Base-by-base conservation (phyloP, 2,797 vertebrate species). In the Xenopus petersii region DNA sequence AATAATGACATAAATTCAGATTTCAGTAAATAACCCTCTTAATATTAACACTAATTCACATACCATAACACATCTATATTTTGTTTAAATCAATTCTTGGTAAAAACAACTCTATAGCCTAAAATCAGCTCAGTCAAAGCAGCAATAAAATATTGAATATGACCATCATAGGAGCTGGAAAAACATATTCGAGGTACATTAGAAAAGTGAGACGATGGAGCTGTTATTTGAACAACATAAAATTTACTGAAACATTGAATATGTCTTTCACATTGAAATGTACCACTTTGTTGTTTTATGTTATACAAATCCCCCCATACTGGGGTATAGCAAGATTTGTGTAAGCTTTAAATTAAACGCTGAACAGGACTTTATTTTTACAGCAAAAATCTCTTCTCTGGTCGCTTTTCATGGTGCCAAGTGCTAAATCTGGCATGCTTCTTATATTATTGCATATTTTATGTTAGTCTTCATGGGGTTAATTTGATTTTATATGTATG, bases 401-500 rank as follows among this genome's bases (percentile, higher is more conserved):
- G 58, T 58, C 72, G 46, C 60, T 24, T 54, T 12, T 64, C 11
- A 17, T 16, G 54, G 60, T 74, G 76, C 76, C 76, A 79, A 79
- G 71, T 79, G 76, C 71, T 79, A 74, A 74, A 65, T 60, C 71
- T 79, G 71, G 76, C 71, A 69, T 64, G 62, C 67, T 26, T 64
- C 61, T 64, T n/a, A 74, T 79, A 69, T 73, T 73, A 79, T 79
- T 74, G 54, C 60, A 46, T 60, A 70, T 72, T 58, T 69, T 75
- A 26, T n/a, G 21, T 68, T 46, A 79, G 90, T 82, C 86, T 83
- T 86, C 47, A 80, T 63, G 74, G 88, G 87, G 88, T 94, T 93
- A 93, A 93, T 91, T 88, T 87, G 83, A 87, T 91, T 89, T 89
- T 90, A 86, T 87, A 84, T 87, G 86, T 87, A 79, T 88, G 82